Evolutionary conservation across 2,113 vertebrate genomes (phyloP).

Genomic region (Telmatochromis bifrenatus): DNA sequence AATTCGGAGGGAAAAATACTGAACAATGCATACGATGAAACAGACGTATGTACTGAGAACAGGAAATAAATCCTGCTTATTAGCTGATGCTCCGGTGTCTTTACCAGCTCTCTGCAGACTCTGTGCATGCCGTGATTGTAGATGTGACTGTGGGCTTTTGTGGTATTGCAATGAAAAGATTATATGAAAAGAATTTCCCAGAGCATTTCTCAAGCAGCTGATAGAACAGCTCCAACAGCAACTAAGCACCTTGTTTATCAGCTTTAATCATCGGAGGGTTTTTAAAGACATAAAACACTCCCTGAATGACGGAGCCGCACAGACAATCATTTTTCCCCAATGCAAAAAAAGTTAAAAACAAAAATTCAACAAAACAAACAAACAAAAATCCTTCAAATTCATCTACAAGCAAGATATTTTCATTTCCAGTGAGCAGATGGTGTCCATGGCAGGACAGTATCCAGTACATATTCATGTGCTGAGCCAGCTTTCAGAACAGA

Average conservation of each 20-base stretch:
- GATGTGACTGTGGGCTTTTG: neutral
- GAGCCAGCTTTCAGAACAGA: neutral
- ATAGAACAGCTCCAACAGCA: neutral
- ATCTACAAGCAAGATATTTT: neutral
- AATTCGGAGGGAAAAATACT: neutral
- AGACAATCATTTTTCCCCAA: fast-evolving
- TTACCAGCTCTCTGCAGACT: neutral
- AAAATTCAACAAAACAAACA: neutral
- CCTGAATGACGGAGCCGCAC: no score
- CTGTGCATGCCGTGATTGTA: neutral
- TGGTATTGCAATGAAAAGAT: neutral
- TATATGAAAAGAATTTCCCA: neutral
- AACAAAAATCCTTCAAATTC: neutral
- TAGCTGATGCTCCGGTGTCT: neutral
- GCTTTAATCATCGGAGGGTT: neutral
- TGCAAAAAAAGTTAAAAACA: neutral
- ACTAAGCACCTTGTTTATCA: neutral
- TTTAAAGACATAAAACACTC: neutral
- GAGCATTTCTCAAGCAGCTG: neutral
- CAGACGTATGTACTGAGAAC: neutral
- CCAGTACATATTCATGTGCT: neutral
- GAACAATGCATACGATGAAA: fast-evolving
- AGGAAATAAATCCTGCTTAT: neutral
- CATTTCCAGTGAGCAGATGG: neutral
- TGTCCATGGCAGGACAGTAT: neutral